A percentile compares a stretch with the other conserved stretches of the same genome.
Evolutionary conservation across 35 echinoderm and acorn worm genomes (phyloP).

Genomic region (Anneissia japonica): DNA sequence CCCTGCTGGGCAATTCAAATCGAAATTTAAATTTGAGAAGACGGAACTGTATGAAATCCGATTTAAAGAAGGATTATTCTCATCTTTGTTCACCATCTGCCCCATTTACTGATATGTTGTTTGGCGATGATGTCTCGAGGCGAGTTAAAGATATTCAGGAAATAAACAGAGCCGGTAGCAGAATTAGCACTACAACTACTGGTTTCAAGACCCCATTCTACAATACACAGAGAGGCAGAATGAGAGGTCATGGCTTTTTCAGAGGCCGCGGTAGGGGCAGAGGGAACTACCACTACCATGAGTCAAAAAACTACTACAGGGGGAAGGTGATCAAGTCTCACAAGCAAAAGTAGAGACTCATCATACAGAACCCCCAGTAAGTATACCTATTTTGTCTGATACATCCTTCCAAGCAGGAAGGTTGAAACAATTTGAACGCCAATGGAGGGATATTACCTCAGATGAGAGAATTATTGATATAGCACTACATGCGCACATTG

Average conservation of each 20-base stretch:
- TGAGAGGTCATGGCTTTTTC: not conserved
- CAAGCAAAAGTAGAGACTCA: constrained; percentile 6
- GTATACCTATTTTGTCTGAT: not conserved
- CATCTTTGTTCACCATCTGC: constrained; percentile 1
- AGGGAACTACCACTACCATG: constrained; percentile 8
- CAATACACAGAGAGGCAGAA: not conserved
- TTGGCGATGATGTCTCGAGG: constrained; percentile 42
- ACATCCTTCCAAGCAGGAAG: not conserved
- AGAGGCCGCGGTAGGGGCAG: not conserved
- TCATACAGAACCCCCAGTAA: not conserved
- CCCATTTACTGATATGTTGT: constrained; percentile 21
- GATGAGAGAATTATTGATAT: constrained; percentile 22
- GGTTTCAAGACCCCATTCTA: not conserved
- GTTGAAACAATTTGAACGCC: not conserved
- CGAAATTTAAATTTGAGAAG: not conserved
- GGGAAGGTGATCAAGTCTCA: not conserved
- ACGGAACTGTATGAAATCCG: constrained; percentile 8
- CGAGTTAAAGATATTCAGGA: constrained; percentile 17
- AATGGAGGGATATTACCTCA: constrained; percentile 21
- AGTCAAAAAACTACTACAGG: not conserved
- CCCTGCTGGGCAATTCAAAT: not conserved
- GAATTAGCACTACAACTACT: constrained; percentile 6
- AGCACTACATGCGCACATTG: constrained; percentile 15
- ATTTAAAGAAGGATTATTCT: constrained; percentile 19
- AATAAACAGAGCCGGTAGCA: constrained; percentile 5